Evolutionary conservation across 1,140 invertebrate genomes (phyloP).

Genomic region (Diachasmimorpha longicaudata): DNA sequence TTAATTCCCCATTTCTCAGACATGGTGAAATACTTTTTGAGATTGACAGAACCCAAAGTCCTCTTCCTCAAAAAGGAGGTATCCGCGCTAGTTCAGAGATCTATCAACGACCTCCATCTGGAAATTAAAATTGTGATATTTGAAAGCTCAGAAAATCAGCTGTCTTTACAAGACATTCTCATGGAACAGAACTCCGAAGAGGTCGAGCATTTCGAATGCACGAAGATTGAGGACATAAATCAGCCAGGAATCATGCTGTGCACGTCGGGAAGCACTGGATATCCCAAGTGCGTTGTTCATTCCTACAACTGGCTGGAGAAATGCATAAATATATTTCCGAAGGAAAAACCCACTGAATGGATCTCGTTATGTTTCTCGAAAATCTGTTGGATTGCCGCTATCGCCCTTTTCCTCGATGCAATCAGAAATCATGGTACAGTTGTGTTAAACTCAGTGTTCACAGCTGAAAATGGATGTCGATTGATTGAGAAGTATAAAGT

Average conservation of each 20-base stretch:
- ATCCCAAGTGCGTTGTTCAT: conserved; percentile 28
- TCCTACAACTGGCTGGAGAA: conserved; percentile 10
- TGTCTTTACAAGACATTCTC: conserved; percentile 22
- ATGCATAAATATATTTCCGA: background rate
- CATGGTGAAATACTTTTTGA: conserved; percentile 18
- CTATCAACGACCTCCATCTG: conserved; percentile 22
- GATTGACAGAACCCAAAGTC: conserved; percentile 29
- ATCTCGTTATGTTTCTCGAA: background rate
- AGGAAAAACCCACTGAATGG: background rate
- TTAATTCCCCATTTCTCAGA: conserved; percentile 15
- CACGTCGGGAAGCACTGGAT: conserved; percentile 32
- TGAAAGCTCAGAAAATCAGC: conserved; percentile 24
- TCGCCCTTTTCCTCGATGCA: background rate
- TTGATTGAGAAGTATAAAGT: conserved; percentile 21
- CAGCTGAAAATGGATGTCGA: background rate
- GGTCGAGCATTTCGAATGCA: conserved; percentile 25
- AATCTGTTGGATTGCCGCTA: conserved; percentile 7
- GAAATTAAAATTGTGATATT: conserved; percentile 35
- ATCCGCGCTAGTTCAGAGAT: background rate
- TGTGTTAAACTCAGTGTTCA: background rate
- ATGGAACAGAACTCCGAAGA: background rate
- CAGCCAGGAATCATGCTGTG: conserved; percentile 30
- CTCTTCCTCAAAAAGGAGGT: conserved; percentile 34
- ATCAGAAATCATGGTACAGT: background rate
- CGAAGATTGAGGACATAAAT: background rate